Evolutionary conservation across 2,797 vertebrate species (phyloP).

Genomic region (Pangasius macronema): DNA sequence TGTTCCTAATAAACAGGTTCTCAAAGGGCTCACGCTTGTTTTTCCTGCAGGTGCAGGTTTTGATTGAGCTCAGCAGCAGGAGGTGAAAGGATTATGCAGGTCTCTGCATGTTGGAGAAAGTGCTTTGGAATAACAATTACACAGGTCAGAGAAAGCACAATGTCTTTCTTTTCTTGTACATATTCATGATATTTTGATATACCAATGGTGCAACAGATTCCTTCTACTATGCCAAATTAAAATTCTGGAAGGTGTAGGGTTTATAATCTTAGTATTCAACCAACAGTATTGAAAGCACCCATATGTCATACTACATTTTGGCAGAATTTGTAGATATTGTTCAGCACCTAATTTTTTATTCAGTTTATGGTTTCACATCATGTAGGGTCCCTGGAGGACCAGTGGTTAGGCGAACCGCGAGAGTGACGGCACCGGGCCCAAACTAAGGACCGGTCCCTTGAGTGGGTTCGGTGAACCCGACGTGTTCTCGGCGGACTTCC

Average conservation of each 20-base stretch:
- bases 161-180: not conserved
- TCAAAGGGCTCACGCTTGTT: constrained; percentile 9
- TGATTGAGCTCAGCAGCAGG: constrained; percentile 13
- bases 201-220: not conserved
- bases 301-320: not conserved
- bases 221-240: not conserved
- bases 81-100: constrained; percentile 29
- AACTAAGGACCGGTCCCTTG: no score
- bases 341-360: not conserved
- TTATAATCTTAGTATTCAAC: not conserved
- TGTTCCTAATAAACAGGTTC: constrained; percentile 26
- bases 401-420: no score
- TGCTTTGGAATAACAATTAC: constrained; percentile 17
- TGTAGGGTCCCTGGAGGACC: not conserved
- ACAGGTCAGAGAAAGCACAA: not conserved
- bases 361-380: not conserved
- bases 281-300: not conserved
- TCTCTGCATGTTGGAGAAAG: constrained; percentile 27
- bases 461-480: no score
- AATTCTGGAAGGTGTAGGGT: not conserved
- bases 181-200: not conserved
- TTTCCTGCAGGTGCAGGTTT: constrained; percentile 32
- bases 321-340: not conserved
- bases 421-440: no score
- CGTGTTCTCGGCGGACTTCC: no score